These are phyloP conservation scores for Lineus longissimus DNA, from an alignment of 1,140 invertebrate genomes.

Conservation along the genomic window DNA sequence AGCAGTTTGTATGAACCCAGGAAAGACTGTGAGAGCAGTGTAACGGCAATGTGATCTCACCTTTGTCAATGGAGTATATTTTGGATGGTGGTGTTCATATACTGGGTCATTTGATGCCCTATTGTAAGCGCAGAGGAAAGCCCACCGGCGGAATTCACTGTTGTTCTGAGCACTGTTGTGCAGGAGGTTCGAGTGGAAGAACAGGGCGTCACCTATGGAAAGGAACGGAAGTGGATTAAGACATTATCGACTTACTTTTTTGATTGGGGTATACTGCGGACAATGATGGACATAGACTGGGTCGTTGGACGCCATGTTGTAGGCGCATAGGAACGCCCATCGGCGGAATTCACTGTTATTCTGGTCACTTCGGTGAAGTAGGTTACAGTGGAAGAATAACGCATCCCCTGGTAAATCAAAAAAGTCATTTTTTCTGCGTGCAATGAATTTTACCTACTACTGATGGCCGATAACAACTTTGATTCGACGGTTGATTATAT, in stretches of 20 bases:
- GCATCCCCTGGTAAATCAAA: constrained; percentile 29
- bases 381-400: constrained; percentile 39
- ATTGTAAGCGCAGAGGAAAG: constrained; percentile 20
- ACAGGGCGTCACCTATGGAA: constrained; percentile 19
- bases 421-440: too few species aligned
- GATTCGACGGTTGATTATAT: too few species aligned
- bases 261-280: constrained; percentile 28
- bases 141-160: constrained; percentile 20
- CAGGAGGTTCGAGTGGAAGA: constrained; percentile 24
- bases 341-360: constrained; percentile 33
- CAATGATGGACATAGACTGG: constrained; percentile 35
- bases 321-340: constrained; percentile 38
- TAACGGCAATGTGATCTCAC: too few species aligned
- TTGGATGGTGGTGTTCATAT: constrained; percentile 19
- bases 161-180: constrained; percentile 21
- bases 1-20: too few species aligned
- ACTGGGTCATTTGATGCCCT: constrained; percentile 21
- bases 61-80: constrained; percentile 23
- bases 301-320: constrained; percentile 34
- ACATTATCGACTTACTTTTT: too few species aligned
- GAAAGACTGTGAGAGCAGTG: too few species aligned
- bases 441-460: too few species aligned
- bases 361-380: constrained; percentile 36
- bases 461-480: too few species aligned
- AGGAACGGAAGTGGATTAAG: background rate